A percentile compares a stretch with the other conserved stretches of the same genome.
These are phyloP conservation scores for Pholis gunnellus DNA, from an alignment of 2,113 vertebrate genomes.

Conservation along the genomic window DNA sequence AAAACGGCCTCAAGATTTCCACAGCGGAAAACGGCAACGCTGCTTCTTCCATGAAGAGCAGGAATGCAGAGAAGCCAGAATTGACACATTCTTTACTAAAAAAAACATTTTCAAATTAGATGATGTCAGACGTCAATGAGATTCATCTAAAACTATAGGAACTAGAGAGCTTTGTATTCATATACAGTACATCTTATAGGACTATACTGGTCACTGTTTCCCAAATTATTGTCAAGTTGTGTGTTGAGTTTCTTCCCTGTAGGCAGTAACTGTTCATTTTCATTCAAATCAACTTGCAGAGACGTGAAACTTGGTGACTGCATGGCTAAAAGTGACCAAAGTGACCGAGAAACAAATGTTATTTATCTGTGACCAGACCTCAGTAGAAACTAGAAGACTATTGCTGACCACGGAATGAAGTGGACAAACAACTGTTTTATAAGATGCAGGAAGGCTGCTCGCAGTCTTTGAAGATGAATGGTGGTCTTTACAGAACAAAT, in stretches of 20 bases:
- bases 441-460: not conserved
- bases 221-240: not conserved
- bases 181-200: not conserved
- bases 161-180: too few species aligned
- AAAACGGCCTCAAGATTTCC: not conserved
- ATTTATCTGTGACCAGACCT: not conserved
- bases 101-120: too few species aligned
- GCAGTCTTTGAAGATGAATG: not conserved
- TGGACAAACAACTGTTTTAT: not conserved
- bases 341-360: not conserved
- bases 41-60: not conserved
- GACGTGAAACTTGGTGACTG: not conserved
- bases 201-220: not conserved
- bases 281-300: not conserved
- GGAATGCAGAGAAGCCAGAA: not conserved
- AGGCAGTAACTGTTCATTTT: not conserved
- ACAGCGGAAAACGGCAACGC: not conserved
- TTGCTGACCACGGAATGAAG: not conserved
- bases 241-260: not conserved
- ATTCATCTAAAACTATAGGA: too few species aligned
- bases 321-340: not conserved
- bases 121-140: too few species aligned
- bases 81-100: too few species aligned
- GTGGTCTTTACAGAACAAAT: not conserved
- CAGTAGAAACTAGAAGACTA: not conserved